Conservation (phyloP, 1,140 invertebrate species). For the Drosophila erecta region DNA sequence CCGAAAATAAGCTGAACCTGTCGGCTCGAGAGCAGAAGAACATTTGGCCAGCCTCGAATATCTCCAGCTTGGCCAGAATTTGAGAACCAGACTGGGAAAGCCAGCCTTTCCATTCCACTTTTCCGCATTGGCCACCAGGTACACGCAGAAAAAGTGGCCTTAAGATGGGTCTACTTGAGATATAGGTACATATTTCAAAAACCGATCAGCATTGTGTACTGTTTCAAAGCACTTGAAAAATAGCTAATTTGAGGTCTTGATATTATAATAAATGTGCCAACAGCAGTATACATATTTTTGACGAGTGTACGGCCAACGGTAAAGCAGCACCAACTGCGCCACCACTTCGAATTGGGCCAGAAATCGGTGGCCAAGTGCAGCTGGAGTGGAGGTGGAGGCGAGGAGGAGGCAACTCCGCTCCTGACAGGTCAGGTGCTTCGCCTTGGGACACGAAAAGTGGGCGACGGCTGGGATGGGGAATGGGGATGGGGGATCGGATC, state of each 20-base stretch:
- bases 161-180: too few relatives aligned
- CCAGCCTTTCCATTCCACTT: constrained; percentile 76
- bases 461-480: background rate
- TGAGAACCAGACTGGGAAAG: constrained; percentile 21
- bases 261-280: background rate
- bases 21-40: constrained; percentile 72
- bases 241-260: too few relatives aligned
- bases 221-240: too few relatives aligned
- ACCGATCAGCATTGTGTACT: too few relatives aligned
- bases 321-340: constrained; percentile 31
- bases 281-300: background rate
- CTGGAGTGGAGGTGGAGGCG: background rate
- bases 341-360: constrained; percentile 57
- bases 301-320: constrained; percentile 30
- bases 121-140: constrained; percentile 61
- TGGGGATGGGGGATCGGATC: background rate
- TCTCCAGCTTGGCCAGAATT: constrained; percentile 30
- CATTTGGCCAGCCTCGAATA: constrained; percentile 57
- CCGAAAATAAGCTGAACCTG: constrained; percentile 57
- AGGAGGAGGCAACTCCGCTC: background rate
- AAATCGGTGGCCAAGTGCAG: constrained; percentile 1
- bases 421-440: constrained; percentile 39
- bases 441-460: background rate
- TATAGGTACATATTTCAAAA: too few relatives aligned
- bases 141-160: background rate